Conservation (phyloP, 1,140 invertebrate species). For the Phthorimaea operculella region DNA sequence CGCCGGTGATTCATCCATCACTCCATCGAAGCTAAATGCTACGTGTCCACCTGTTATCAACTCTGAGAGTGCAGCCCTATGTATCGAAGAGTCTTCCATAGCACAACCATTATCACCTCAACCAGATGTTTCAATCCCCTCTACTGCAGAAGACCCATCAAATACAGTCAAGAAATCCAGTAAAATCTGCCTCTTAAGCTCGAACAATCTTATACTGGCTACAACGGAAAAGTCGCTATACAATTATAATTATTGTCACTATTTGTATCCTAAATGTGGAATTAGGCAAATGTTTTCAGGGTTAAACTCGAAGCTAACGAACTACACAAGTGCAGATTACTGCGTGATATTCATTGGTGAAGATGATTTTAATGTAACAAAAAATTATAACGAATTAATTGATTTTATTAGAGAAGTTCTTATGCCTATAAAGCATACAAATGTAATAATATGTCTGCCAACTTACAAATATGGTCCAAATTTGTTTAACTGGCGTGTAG, state of each 20-base stretch:
- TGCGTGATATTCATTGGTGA: conserved; percentile 1
- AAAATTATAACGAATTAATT: conserved; percentile 3
- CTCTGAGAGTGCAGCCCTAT: too few species aligned
- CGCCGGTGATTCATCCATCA: too few species aligned
- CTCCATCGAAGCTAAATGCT: too few species aligned
- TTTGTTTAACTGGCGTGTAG: not conserved
- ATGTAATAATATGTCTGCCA: conserved; percentile 8
- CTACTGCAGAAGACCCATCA: too few species aligned
- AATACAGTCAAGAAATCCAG: too few species aligned
- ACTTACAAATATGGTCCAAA: not conserved
- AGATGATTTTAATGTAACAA: not conserved
- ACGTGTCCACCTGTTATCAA: too few species aligned
- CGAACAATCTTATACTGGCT: too few species aligned
- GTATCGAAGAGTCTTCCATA: too few species aligned
- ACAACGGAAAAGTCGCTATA: too few species aligned
- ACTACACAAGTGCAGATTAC: not conserved
- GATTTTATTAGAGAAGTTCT: not conserved
- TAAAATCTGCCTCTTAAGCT: too few species aligned
- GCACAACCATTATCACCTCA: too few species aligned
- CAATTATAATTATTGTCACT: not conserved
- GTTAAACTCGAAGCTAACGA: not conserved
- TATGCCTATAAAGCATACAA: not conserved
- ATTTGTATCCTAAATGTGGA: not conserved
- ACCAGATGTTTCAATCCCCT: too few species aligned
- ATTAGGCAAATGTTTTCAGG: not conserved